Evolutionary conservation across 2,797 vertebrate species (phyloP).

Genomic region (Manis pentadactyla): DNA sequence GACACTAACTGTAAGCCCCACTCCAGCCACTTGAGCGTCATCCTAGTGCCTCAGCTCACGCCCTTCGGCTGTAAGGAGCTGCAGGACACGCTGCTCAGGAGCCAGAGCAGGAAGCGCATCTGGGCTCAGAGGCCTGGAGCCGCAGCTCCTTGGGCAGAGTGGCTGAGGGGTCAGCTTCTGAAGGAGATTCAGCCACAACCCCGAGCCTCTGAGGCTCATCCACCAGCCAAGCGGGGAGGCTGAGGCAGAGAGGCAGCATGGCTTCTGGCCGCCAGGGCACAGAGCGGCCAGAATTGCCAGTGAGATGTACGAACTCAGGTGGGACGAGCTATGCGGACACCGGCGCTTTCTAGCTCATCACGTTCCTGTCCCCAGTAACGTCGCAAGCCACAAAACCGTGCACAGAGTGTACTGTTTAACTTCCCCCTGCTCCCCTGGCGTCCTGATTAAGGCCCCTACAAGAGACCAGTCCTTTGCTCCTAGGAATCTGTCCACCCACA

Average conservation of each 20-base stretch:
- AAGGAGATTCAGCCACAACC: background rate
- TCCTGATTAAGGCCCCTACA: background rate
- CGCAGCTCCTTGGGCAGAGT: background rate
- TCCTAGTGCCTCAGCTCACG: background rate
- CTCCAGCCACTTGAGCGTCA: background rate
- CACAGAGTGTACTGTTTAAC: background rate
- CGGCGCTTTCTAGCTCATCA: background rate
- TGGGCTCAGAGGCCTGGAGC: background rate
- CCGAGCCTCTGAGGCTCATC: background rate
- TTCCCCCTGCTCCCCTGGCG: background rate
- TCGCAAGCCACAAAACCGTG: background rate
- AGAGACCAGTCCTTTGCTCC: conserved; percentile 35
- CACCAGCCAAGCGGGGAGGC: background rate
- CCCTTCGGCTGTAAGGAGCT: background rate
- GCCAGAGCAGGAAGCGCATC: no score
- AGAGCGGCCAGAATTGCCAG: background rate
- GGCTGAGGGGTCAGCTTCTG: background rate
- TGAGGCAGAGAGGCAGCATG: background rate
- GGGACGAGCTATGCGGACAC: no score
- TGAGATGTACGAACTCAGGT: background rate
- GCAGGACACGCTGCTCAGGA: background rate
- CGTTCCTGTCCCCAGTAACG: background rate
- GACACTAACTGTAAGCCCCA: background rate
- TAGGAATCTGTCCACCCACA: background rate
- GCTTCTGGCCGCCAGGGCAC: background rate